These are phyloP conservation scores for Akabosia matsudoensis DNA, from an alignment of 1,140 invertebrate species.

Conservation along the genomic window DNA sequence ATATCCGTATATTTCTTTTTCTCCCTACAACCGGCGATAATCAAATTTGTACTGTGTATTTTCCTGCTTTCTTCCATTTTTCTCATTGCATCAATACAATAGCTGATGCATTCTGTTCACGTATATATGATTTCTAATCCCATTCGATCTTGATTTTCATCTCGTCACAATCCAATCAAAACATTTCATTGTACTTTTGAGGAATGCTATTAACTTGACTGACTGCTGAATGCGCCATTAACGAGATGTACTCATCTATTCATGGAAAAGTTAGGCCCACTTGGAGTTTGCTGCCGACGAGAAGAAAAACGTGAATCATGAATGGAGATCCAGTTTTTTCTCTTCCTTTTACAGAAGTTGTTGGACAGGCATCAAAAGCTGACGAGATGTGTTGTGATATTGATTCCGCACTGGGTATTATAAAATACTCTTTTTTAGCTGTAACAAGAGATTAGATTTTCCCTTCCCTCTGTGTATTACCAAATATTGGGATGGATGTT, in stretches of 20 bases:
- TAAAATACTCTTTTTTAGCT: neutral
- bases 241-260: neutral
- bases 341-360: neutral
- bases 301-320: constrained; percentile 12
- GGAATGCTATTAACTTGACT: too few species aligned
- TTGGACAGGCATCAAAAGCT: too few species aligned
- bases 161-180: neutral
- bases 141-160: neutral
- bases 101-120: neutral
- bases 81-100: neutral
- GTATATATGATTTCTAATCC: constrained; percentile 15
- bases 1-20: neutral
- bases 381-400: too few species aligned
- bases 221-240: neutral
- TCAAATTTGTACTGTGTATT: neutral
- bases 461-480: neutral
- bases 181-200: neutral
- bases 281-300: neutral
- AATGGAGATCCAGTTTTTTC: neutral
- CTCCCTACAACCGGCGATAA: neutral
- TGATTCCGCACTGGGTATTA: neutral
- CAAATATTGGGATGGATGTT: neutral
- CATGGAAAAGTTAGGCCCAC: neutral
- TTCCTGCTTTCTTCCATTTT: neutral
- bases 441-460: neutral